Evolutionary conservation across 2,797 vertebrate genomes (phyloP).

Genomic region (Gambelia wislizenii): DNA sequence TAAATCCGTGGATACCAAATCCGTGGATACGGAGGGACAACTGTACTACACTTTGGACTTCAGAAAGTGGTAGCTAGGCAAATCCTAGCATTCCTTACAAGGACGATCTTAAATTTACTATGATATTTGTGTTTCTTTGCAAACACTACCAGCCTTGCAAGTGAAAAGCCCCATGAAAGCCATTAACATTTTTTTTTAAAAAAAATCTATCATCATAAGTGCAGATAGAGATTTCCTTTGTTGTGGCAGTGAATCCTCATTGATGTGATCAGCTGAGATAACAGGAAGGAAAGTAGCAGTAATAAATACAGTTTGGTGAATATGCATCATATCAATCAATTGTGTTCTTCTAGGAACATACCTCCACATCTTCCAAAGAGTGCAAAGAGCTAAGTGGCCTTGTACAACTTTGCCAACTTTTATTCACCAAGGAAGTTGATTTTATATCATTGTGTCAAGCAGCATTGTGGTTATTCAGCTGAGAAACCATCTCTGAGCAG

Average conservation of each 20-base stretch:
- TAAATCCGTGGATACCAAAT: no score
- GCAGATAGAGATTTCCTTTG: conserved; percentile 34
- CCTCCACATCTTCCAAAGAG: conserved; percentile 16
- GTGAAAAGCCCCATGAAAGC: conserved; percentile 24
- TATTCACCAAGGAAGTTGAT: conserved; percentile 5
- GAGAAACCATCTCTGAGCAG: not conserved
- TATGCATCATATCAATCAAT: conserved; percentile 40
- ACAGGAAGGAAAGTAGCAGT: conserved; percentile 48
- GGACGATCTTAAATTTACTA: not conserved
- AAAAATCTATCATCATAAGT: conserved; percentile 46
- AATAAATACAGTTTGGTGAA: conserved; percentile 6
- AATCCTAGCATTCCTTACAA: not conserved
- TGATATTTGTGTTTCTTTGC: not conserved
- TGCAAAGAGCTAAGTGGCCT: not conserved
- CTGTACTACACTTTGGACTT: not conserved
- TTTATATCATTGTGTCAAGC: conserved; percentile 22
- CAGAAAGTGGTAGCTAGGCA: not conserved
- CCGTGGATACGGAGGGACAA: no score
- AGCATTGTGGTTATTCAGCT: conserved; percentile 10
- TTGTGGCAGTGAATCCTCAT: not conserved
- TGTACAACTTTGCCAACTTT: conserved; percentile 35
- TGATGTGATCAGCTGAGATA: conserved; percentile 30
- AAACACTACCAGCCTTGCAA: conserved; percentile 34
- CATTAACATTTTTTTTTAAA: conserved; percentile 4
- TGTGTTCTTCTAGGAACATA: conserved; percentile 49